Evolutionary conservation across 2,888 invertebrate species (phyloP).

Genomic region (Cantharis lateralis): DNA sequence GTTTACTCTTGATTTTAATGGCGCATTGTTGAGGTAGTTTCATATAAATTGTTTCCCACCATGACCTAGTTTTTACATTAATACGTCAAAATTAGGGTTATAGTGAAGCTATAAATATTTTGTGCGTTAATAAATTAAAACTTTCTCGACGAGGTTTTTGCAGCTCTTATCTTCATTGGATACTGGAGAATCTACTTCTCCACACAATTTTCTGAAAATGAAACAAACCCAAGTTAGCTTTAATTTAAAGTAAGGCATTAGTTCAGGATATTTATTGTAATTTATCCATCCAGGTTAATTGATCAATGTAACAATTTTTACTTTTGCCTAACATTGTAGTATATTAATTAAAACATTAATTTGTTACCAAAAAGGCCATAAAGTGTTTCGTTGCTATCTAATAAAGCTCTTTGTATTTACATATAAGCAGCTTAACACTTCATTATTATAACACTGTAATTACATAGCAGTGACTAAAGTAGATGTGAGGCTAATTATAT

Average conservation of each 20-base stretch:
- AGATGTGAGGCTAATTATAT: neutral
- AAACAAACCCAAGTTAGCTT: neutral
- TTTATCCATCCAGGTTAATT: neutral
- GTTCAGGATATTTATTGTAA: neutral
- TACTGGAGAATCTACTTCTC: neutral
- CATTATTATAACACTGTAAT: neutral
- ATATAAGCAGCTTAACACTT: neutral
- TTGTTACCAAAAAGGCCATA: neutral
- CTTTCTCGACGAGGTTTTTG: neutral
- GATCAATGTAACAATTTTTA: neutral
- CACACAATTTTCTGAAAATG: neutral
- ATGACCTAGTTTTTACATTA: neutral
- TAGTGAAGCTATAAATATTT: neutral
- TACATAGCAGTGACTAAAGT: neutral
- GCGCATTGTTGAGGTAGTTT: neutral
- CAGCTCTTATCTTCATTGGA: neutral
- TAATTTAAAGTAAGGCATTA: neutral
- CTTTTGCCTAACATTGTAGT: neutral
- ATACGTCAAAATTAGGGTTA: neutral
- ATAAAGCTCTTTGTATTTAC: neutral
- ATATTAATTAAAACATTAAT: neutral
- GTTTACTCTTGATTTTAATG: neutral
- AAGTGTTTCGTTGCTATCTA: neutral
- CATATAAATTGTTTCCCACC: neutral
- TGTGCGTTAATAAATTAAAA: neutral